These are phyloP conservation scores for Tympanoctomys barrerae DNA, from an alignment of 2,797 vertebrate species.

Conservation along the genomic window DNA sequence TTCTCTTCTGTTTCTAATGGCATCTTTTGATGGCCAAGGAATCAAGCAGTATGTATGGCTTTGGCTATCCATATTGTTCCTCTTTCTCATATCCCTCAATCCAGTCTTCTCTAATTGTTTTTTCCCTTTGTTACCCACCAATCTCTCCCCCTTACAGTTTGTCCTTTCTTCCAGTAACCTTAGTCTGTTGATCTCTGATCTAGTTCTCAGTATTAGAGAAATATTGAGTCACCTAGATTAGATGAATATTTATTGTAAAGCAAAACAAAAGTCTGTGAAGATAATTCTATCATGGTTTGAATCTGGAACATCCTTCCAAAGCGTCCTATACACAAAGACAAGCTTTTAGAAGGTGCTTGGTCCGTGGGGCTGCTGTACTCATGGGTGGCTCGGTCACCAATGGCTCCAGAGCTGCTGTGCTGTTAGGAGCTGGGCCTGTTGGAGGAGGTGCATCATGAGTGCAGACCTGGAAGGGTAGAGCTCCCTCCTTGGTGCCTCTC, in stretches of 20 bases:
- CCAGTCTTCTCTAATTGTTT: not conserved
- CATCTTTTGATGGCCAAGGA: not conserved
- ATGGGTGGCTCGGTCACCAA: not conserved
- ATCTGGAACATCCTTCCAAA: not conserved
- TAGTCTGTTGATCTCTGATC: not conserved
- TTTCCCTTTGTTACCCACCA: not conserved
- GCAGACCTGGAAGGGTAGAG: not conserved
- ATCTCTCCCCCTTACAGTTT: not conserved
- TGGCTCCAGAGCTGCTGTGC: not conserved
- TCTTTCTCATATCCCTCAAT: not conserved
- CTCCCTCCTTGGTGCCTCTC: not conserved
- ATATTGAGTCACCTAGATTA: not conserved
- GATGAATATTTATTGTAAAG: conserved; percentile 4
- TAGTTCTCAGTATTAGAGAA: conserved; percentile 1
- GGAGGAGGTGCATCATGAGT: not conserved
- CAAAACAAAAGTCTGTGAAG: not conserved
- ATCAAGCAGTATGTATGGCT: not conserved
- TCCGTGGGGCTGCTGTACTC: not conserved
- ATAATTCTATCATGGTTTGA: not conserved
- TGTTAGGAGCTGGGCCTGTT: not conserved
- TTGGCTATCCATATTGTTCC: conserved; percentile 25
- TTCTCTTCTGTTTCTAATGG: not conserved
- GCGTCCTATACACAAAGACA: not conserved
- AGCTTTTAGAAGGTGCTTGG: not conserved
- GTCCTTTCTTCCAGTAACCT: not conserved